Base-by-base conservation (phyloP, 2,888 invertebrate genomes). In the Drosophila histrio region DNA sequence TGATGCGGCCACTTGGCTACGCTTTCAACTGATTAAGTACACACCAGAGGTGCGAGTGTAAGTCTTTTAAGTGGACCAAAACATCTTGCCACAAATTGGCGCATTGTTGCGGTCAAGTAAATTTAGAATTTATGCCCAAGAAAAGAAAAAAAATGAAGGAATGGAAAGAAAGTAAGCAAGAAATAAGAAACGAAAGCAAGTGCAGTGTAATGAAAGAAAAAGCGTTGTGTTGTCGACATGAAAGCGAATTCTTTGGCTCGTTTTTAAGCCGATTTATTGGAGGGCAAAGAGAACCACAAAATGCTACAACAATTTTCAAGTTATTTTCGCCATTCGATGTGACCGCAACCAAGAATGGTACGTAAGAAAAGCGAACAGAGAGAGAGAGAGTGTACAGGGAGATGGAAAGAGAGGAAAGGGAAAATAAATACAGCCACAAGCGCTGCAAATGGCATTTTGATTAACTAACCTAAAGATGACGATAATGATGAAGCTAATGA, bases 11-110 rank as follows among this genome's bases (percentile, higher is more conserved):
- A 41, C 32, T 79, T 81, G 41, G 78, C 76, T 56, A 82, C 85
- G 82, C 82, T 82, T 84, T 82, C 82, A 74, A 64, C 77, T 84
- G 82, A 82, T 84, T 79, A 77, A 82, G 85, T 72, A 82, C 82
- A 72, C 68, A 65, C 28, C 26, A 24, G 22, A 34, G 49, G 34
- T 26, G 43, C 11, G 13, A 26, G 17, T 21, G 57, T 19, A n/a
- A 39, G 44, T 32, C 36, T 41, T 22, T 17, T 60, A 57, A 67
- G 62, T 64, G 60, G 66, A 52, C 64, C 50, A 66, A 77, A 73
- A 74, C 64, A 73, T 60, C 67, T 70, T 73, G 70, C 82, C 79
- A 77, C 82, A 74, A 71, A 82, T 83, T 74, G 60, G 46, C 77
- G 79, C 77, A 73, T 77, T 84, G 74, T 79, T 82, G 82, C 79